A percentile compares a stretch with the other conserved stretches of the same genome.
These are phyloP conservation scores for Micromys minutus DNA, from an alignment of 2,113 vertebrate genomes.

Conservation along the genomic window DNA sequence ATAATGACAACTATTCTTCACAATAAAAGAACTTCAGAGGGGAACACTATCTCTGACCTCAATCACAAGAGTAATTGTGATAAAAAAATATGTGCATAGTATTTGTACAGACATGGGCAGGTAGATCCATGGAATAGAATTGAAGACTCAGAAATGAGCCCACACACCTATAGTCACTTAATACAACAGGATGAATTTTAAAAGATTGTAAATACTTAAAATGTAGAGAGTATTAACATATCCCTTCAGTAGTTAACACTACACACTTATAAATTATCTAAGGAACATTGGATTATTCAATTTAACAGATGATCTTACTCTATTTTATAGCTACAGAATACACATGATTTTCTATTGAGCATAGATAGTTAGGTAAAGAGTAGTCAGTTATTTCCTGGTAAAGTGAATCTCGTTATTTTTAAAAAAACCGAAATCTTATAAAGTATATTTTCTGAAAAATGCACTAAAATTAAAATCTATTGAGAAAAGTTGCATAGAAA, in stretches of 20 bases:
- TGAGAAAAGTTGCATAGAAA: neutral
- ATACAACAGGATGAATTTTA: too few species aligned
- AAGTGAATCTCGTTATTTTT: neutral
- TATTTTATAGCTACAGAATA: neutral
- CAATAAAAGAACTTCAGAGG: too few species aligned
- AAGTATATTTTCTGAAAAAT: neutral
- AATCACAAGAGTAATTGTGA: too few species aligned
- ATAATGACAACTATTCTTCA: too few species aligned
- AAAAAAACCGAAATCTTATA: constrained; percentile 19
- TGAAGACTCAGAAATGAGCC: too few species aligned
- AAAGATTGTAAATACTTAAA: too few species aligned
- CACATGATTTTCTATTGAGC: neutral
- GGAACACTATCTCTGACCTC: too few species aligned
- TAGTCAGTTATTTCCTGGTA: neutral
- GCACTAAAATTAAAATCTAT: neutral
- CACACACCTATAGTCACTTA: too few species aligned
- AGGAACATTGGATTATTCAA: neutral
- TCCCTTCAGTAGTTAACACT: neutral
- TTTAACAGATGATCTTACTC: neutral
- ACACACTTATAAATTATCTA: neutral
- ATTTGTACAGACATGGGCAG: too few species aligned
- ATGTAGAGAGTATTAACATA: neutral
- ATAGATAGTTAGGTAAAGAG: neutral
- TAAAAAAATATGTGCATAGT: too few species aligned
- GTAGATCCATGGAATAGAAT: too few species aligned